These are phyloP conservation scores for Sebastes kiyomatsui DNA, from an alignment of 2,797 vertebrate species.

Conservation along the genomic window DNA sequence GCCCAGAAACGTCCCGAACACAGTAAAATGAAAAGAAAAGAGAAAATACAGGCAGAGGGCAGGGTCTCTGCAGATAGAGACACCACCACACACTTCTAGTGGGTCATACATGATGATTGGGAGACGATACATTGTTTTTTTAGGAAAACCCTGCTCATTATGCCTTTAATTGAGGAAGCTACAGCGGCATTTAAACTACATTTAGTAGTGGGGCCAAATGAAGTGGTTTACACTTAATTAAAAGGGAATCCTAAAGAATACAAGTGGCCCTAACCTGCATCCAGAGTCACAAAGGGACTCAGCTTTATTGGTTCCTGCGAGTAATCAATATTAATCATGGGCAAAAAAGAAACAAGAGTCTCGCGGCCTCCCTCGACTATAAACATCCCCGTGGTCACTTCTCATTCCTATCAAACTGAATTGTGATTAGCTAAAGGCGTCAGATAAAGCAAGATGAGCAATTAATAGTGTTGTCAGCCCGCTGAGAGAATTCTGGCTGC, in stretches of 20 bases:
- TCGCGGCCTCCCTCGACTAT: constrained; percentile 19
- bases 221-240: constrained; percentile 56
- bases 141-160: not conserved
- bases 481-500: constrained; percentile 23
- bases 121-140: not conserved
- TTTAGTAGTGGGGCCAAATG: constrained; percentile 2
- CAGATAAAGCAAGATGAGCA: constrained; percentile 49
- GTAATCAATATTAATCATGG: constrained; percentile 78
- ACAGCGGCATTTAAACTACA: constrained; percentile 7
- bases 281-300: constrained; percentile 50
- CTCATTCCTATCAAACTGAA: constrained; percentile 64
- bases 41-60: not conserved
- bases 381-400: constrained; percentile 53
- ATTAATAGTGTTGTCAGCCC: constrained; percentile 58
- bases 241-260: constrained; percentile 56
- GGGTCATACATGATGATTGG: no score
- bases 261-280: constrained; percentile 57
- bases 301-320: constrained; percentile 53
- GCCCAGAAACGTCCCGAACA: not conserved
- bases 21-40: not conserved
- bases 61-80: no score
- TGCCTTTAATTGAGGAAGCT: not conserved
- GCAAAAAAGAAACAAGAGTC: constrained; percentile 14
- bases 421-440: constrained; percentile 59
- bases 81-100: no score